Conservation (phyloP, 2,113 vertebrate genomes). For the cattle (Bos taurus) region ARS-UCD2.0 NC_037332.1:112889501-112890000, state of each 20-base stretch:
- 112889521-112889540: background rate
- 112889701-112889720: background rate
- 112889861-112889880: background rate
- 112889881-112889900: background rate
- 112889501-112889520: background rate
- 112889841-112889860: background rate
- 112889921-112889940: background rate
- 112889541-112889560: constrained; percentile 9
- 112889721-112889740: background rate
- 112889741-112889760: background rate
- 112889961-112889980: background rate
- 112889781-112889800: background rate
- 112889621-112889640: background rate
- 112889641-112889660: background rate
- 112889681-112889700: background rate
- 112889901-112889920: background rate
- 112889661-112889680: background rate
- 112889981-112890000: background rate
- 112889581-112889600: constrained; percentile 21
- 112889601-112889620: background rate
- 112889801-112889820: background rate
- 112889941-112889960: background rate
- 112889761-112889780: background rate
- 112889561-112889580: constrained; percentile 30
- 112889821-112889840: background rate